Base-by-base conservation (phyloP, 92 coral and sea anemone genomes). In the Epizoanthus ramosus region DNA sequence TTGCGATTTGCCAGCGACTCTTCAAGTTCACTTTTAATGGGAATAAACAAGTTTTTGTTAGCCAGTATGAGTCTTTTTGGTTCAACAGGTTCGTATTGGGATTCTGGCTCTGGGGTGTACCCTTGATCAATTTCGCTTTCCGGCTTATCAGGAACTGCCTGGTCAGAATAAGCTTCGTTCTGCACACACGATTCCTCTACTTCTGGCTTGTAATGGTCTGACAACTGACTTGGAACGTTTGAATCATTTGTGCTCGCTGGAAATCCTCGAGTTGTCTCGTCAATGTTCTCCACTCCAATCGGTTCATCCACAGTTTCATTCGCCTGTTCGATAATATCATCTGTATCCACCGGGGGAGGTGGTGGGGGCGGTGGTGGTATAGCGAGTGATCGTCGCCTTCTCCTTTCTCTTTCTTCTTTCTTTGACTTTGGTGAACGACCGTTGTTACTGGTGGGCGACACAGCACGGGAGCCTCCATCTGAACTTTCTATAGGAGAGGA, bases 331-430 rank as follows among this genome's bases (percentile, higher is more conserved):
- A 43, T 12, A 53, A 80, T 31, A 59, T 50, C 87, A 47, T 18
- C 80, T 17, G 50, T 71, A 33, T 83, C 86, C 83, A 80, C 86
- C 57, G 82, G 83, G 19, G 94, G 94, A 12, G 97, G 97, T 2
- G 88, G 94, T 41, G 92, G 90, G 12, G 97, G 97, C 24, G 98
- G 97, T 8, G 98, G 93, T 8, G 92, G 92, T 74, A 81, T 43
- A 9, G 69, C 52, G 17, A 80, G 65, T 3, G 83, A 59, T 53
- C 87, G 74, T 10, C 84, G 80, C 45, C 83, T 68, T 25, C 83
- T 58, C 74, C 87, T 73, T 73, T 72, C 67, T 31, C 56, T 74
- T 81, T 74, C 85, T 85, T 74, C 73, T 75, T 74, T 85, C 85
- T 75, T 72, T 13, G 85, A 86, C 47, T 74, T 73, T 73, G 86